phyloP scores from a whole-genome alignment of 2,113 vertebrate genomes.

The Sardina pilchardus region DNA sequence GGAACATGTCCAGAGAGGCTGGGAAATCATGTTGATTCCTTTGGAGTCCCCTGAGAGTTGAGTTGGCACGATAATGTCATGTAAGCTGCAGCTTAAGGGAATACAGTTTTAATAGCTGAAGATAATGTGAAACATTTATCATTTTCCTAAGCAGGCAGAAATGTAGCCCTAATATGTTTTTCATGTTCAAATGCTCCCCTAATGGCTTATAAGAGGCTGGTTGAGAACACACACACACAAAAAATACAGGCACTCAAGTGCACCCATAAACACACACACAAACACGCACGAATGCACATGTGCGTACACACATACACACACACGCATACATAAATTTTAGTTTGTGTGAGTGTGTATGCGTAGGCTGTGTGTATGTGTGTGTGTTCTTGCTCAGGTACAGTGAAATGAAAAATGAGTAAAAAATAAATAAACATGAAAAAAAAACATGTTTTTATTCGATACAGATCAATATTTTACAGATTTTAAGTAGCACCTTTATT shows the following conservation, averaged over 20 bases:
- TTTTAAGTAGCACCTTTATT: too few species aligned
- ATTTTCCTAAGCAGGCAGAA: constrained; percentile 4
- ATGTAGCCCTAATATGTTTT: not conserved
- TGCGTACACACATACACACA: not conserved
- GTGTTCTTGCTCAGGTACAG: too few species aligned
- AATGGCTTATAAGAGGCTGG: not conserved
- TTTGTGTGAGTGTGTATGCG: too few species aligned
- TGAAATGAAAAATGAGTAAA: too few species aligned
- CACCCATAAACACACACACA: not conserved
- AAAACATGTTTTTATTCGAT: too few species aligned
- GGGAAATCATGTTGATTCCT: not conserved
- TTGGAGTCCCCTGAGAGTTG: not conserved
- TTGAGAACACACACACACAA: not conserved
- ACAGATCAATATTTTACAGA: too few species aligned
- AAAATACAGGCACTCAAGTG: not conserved
- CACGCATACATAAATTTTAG: too few species aligned
- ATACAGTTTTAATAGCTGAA: not conserved
- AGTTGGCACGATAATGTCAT: not conserved
- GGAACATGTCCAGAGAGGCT: not conserved
- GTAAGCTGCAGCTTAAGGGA: constrained; percentile 14
- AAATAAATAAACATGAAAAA: too few species aligned
- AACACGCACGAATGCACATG: not conserved
- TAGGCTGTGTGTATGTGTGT: too few species aligned
- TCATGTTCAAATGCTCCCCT: not conserved
- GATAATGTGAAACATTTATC: constrained; percentile 14